Percentiles rank a stretch among this genome's conserved stretches.
phyloP scores from a whole-genome alignment of 2,888 invertebrate species.

The Keiferia lycopersicella region DNA sequence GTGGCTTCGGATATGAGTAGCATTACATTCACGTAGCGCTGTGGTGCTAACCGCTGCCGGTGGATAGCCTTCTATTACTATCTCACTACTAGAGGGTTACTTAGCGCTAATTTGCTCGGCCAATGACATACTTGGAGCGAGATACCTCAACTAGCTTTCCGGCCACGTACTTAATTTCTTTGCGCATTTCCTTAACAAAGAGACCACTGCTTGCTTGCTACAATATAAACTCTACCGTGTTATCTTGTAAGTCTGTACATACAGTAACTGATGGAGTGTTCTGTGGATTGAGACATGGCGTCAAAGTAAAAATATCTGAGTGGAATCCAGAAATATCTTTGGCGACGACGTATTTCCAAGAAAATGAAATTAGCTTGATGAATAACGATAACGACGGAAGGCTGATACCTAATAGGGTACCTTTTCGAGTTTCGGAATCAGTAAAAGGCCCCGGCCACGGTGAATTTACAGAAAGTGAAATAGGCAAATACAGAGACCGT shows the following conservation, averaged over 20 bases:
- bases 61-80: slow-evolving; percentile 56
- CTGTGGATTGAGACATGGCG: neutral
- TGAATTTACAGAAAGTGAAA: slow-evolving; percentile 61
- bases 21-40: slow-evolving; percentile 58
- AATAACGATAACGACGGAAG: slow-evolving; percentile 39
- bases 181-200: slow-evolving; percentile 11
- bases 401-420: slow-evolving; percentile 37
- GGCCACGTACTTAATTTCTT: slow-evolving; percentile 11
- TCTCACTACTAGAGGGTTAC: slow-evolving; percentile 42
- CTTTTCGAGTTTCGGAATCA: slow-evolving; percentile 47
- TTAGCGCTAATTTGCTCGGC: slow-evolving; percentile 40
- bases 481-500: slow-evolving; percentile 64
- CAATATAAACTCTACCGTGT: slow-evolving; percentile 8
- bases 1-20: slow-evolving; percentile 60
- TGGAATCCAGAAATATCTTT: slow-evolving; percentile 13
- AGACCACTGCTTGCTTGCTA: slow-evolving; percentile 5
- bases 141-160: slow-evolving; percentile 18
- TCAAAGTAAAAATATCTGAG: neutral
- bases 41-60: slow-evolving; percentile 57
- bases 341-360: slow-evolving; percentile 11
- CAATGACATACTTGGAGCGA: slow-evolving; percentile 32
- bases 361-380: slow-evolving; percentile 39
- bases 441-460: slow-evolving; percentile 46
- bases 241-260: neutral
- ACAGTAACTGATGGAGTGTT: neutral